phyloP scores from a whole-genome alignment of 1,140 invertebrate species.

The Ceratitis capitata region DNA sequence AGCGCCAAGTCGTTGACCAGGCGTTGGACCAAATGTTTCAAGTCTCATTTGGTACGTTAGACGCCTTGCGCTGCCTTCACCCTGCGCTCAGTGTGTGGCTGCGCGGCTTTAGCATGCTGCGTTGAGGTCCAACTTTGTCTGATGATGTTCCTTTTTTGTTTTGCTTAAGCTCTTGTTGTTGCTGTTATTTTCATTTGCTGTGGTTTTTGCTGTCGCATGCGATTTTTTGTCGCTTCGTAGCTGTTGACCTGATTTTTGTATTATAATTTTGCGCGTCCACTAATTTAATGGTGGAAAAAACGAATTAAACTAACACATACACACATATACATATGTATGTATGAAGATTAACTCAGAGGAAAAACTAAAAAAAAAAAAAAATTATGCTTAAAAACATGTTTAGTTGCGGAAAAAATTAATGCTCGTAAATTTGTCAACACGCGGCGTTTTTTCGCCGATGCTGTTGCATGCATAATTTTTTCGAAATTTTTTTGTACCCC shows the following conservation, averaged over 20 bases:
- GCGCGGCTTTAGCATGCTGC: neutral
- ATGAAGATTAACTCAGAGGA: neutral
- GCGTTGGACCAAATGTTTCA: neutral
- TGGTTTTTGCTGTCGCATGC: neutral
- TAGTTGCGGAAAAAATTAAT: slow-evolving; percentile 4
- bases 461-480: neutral
- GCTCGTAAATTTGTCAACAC: slow-evolving; percentile 36
- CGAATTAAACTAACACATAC: neutral
- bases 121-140: neutral
- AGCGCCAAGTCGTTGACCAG: neutral
- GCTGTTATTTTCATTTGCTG: neutral
- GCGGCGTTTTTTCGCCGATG: neutral
- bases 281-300: slow-evolving; percentile 4
- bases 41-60: neutral
- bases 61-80: neutral
- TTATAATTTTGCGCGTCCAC: slow-evolving; percentile 8
- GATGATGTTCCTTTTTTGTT: neutral
- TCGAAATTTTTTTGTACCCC: neutral
- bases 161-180: neutral
- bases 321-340: neutral
- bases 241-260: slow-evolving; percentile 39
- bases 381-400: slow-evolving; percentile 10
- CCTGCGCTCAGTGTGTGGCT: neutral
- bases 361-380: neutral
- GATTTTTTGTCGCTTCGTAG: neutral